Evolutionary conservation across 2,797 vertebrate genomes (phyloP).

Genomic region (Champsocephalus esox): DNA sequence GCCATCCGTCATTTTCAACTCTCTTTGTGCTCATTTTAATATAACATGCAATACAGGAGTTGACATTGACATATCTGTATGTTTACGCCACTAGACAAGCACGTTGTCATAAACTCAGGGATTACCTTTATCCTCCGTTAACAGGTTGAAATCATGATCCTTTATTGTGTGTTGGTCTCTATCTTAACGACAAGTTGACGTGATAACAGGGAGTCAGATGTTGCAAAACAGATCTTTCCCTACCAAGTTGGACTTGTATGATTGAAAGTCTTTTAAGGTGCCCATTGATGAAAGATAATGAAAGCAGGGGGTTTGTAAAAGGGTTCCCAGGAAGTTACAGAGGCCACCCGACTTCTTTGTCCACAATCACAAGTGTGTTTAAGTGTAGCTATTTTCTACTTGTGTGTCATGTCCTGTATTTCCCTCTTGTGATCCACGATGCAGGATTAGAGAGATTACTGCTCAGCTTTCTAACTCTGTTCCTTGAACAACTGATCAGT

Average conservation of each 20-base stretch:
- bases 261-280: neutral
- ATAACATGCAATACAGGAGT: conserved; percentile 1
- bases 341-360: neutral
- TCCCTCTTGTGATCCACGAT: conserved; percentile 62
- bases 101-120: conserved; percentile 1
- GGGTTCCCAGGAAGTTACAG: neutral
- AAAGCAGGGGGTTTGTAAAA: neutral
- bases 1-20: neutral
- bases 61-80: conserved; percentile 13
- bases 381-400: conserved; percentile 54
- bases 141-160: neutral
- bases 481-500: conserved; percentile 28
- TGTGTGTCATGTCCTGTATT: conserved; percentile 56
- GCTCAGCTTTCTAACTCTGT: conserved; percentile 46
- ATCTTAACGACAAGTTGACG: too few relatives aligned
- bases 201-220: neutral
- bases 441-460: conserved; percentile 77
- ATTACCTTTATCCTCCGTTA: conserved; percentile 10
- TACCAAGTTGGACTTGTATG: neutral
- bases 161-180: too few relatives aligned
- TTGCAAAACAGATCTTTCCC: too few relatives aligned
- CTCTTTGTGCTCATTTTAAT: neutral
- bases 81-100: neutral
- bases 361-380: conserved; percentile 3
- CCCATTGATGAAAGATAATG: neutral